These are phyloP conservation scores for Melitaea cinxia DNA, from an alignment of 1,140 invertebrate species.

Conservation along the genomic window DNA sequence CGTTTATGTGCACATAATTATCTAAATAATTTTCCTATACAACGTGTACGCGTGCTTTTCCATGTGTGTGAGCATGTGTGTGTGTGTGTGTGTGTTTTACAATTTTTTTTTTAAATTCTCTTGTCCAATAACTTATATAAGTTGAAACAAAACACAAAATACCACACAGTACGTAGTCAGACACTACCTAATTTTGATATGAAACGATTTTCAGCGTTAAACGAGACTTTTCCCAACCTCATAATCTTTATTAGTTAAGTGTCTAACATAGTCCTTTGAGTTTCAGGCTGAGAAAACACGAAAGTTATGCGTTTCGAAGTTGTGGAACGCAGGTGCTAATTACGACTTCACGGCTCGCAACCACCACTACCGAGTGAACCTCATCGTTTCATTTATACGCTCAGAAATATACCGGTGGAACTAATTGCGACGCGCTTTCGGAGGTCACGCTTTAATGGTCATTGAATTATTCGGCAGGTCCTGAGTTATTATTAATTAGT, in stretches of 20 bases:
- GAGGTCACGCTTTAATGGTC: constrained; percentile 15
- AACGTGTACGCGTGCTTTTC: too few species aligned
- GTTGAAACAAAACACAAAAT: too few species aligned
- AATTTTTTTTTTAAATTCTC: too few species aligned
- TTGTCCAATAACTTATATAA: too few species aligned
- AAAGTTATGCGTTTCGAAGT: constrained; percentile 30
- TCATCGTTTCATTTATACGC: constrained; percentile 6
- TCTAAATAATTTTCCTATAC: too few species aligned
- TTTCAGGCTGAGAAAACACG: constrained; percentile 26
- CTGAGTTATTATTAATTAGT: constrained; percentile 12
- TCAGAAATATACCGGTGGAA: not conserved
- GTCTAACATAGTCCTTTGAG: constrained; percentile 25
- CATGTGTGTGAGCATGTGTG: too few species aligned
- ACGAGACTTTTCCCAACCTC: constrained; percentile 1
- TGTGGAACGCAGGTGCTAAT: constrained; percentile 38
- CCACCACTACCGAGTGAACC: constrained; percentile 25
- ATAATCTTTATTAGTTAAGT: constrained; percentile 26
- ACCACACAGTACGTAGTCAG: too few species aligned
- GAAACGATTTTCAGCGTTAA: not conserved
- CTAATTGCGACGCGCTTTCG: not conserved
- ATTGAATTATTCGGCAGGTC: constrained; percentile 6
- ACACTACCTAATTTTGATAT: too few species aligned
- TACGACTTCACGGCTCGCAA: constrained; percentile 28
- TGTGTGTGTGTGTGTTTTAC: too few species aligned
- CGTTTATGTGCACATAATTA: too few species aligned